phyloP scores from a whole-genome alignment of 1,140 invertebrate species.

The Pogonomyrmex barbatus region DNA sequence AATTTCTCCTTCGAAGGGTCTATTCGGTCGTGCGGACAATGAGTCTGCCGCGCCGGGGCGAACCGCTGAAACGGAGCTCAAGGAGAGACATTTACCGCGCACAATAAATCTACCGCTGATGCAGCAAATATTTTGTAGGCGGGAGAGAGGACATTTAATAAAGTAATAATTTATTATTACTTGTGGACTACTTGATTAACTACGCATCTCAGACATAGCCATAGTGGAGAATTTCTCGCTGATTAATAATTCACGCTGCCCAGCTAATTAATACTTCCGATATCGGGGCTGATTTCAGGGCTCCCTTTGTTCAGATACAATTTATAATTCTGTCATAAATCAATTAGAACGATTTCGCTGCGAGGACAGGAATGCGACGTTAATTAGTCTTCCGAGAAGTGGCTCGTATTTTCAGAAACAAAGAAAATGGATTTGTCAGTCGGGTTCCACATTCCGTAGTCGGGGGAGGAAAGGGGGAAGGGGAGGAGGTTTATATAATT shows the following conservation, averaged over 20 bases:
- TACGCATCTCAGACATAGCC: background rate
- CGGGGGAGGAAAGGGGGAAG: too few relatives aligned
- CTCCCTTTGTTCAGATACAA: background rate
- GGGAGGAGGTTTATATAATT: background rate
- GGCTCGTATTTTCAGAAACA: background rate
- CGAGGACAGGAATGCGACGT: background rate
- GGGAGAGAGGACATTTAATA: slow-evolving; percentile 8
- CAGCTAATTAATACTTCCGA: slow-evolving; percentile 20
- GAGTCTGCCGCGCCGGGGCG: background rate
- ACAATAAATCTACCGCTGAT: background rate
- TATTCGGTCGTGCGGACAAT: slow-evolving; percentile 48
- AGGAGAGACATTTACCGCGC: background rate
- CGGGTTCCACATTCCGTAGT: background rate
- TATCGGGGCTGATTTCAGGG: background rate
- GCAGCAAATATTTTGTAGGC: background rate
- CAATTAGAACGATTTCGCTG: background rate
- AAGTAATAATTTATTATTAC: slow-evolving; percentile 10
- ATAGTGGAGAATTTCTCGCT: background rate
- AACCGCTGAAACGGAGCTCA: background rate
- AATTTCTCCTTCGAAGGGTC: slow-evolving; percentile 46
- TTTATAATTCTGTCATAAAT: too few relatives aligned
- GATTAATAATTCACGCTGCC: slow-evolving; percentile 21
- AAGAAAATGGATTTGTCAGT: background rate
- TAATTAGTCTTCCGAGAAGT: slow-evolving; percentile 19
- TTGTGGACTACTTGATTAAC: slow-evolving; percentile 12